These are phyloP conservation scores for Euphysa ruthae DNA, from an alignment of 30 jellyfish, hydroid and myxozoan genomes.

Conservation along the genomic window DNA sequence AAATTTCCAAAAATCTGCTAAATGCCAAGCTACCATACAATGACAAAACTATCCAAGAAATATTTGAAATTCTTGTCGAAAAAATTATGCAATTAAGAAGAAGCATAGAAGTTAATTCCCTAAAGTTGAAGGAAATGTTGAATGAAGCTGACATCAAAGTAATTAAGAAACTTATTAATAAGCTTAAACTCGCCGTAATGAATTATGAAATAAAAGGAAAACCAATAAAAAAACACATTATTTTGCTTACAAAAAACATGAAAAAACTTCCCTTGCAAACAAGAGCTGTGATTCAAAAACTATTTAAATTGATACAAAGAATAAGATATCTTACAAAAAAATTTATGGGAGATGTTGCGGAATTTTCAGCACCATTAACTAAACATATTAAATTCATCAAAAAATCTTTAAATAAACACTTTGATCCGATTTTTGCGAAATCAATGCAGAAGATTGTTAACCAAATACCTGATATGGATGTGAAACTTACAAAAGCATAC, in stretches of 20 bases:
- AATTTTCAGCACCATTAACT: conserved; percentile 47
- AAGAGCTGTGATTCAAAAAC: not conserved
- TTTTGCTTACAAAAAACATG: conserved; percentile 6
- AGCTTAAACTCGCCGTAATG: conserved; percentile 2
- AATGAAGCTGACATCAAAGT: not conserved
- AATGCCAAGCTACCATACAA: conserved; percentile 57
- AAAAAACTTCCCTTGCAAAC: conserved; percentile 52
- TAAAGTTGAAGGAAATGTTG: not conserved
- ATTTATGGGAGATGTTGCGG: not conserved
- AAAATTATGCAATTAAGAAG: conserved; percentile 34
- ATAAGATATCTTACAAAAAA: not conserved
- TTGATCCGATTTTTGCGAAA: conserved; percentile 57
- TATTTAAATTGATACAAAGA: not conserved
- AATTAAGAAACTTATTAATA: not conserved
- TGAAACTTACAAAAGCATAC: conserved; percentile 28
- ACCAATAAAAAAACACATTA: conserved; percentile 34
- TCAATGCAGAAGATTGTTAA: conserved; percentile 8
- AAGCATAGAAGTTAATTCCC: not conserved
- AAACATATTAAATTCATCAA: conserved; percentile 37
- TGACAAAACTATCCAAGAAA: conserved; percentile 44
- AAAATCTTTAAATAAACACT: conserved; percentile 40
- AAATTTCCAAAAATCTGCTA: not conserved
- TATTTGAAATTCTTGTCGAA: conserved; percentile 16
- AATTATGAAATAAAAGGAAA: conserved; percentile 40
- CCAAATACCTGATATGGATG: not conserved